These are phyloP conservation scores for Echinops telfairi DNA, from an alignment of 2,113 vertebrate genomes.

Conservation along the genomic window DNA sequence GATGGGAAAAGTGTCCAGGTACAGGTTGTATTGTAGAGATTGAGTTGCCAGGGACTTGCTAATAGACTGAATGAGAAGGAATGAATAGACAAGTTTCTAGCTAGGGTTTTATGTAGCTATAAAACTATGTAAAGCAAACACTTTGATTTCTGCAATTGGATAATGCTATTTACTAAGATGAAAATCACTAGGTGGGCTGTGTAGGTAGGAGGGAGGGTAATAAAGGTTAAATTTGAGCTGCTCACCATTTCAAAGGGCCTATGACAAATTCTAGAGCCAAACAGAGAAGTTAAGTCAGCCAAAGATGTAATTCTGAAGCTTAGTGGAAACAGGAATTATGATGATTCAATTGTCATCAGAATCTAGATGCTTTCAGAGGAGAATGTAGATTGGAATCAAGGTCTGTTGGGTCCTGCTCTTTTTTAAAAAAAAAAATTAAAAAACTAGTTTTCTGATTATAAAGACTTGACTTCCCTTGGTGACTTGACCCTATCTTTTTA, in stretches of 20 bases:
- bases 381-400: not conserved
- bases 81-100: not conserved
- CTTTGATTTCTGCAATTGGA: not conserved
- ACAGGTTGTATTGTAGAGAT: not conserved
- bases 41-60: not conserved
- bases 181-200: not conserved
- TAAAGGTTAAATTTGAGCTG: not conserved
- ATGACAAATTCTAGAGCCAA: conserved; percentile 19
- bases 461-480: not conserved
- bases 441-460: not conserved
- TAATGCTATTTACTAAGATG: not conserved
- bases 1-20: not conserved
- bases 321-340: not conserved
- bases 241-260: not conserved
- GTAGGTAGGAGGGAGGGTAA: not conserved
- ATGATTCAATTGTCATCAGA: not conserved
- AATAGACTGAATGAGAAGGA: not conserved
- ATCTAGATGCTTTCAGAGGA: conserved; percentile 15
- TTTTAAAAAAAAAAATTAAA: not conserved
- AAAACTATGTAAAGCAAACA: no score
- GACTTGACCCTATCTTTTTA: conserved; percentile 5
- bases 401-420: not conserved
- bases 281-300: not conserved
- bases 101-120: not conserved
- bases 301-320: conserved; percentile 15